These are phyloP conservation scores for Hydrotaea diabolus DNA, from an alignment of 2,888 invertebrate species.

Conservation along the genomic window DNA sequence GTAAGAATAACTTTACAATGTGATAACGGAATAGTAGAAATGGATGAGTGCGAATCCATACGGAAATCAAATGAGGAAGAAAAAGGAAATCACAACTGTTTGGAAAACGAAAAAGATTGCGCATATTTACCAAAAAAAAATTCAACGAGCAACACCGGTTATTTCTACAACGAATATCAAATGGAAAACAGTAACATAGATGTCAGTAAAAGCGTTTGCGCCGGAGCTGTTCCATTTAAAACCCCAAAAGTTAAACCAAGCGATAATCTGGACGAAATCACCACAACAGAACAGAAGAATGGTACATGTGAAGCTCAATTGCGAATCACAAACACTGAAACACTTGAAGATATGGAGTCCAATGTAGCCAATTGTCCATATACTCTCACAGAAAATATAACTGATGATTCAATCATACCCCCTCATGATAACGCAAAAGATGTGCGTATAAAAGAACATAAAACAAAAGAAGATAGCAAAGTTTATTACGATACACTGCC, in stretches of 20 bases:
- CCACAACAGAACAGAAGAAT: too few relatives aligned
- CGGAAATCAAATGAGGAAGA: not conserved
- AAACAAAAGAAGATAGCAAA: too few relatives aligned
- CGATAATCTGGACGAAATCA: too few relatives aligned
- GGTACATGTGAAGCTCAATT: too few relatives aligned
- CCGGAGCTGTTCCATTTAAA: too few relatives aligned
- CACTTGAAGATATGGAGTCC: too few relatives aligned
- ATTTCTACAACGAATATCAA: slow-evolving; percentile 6
- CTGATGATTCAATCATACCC: not conserved
- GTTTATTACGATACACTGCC: too few relatives aligned
- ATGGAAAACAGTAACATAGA: not conserved
- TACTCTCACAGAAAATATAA: not conserved
- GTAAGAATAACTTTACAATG: not conserved
- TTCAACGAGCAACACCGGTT: not conserved
- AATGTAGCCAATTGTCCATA: too few relatives aligned
- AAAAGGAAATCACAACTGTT: not conserved
- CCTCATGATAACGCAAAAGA: not conserved
- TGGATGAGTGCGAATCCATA: not conserved
- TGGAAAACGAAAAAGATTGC: not conserved
- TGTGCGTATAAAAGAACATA: too few relatives aligned
- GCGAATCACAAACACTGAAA: too few relatives aligned
- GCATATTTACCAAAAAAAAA: not conserved
- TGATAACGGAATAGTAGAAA: not conserved
- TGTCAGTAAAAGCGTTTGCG: too few relatives aligned
- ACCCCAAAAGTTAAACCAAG: too few relatives aligned